Base-by-base conservation (phyloP, 2,888 invertebrate genomes). In the Aleiodes alternator region DNA sequence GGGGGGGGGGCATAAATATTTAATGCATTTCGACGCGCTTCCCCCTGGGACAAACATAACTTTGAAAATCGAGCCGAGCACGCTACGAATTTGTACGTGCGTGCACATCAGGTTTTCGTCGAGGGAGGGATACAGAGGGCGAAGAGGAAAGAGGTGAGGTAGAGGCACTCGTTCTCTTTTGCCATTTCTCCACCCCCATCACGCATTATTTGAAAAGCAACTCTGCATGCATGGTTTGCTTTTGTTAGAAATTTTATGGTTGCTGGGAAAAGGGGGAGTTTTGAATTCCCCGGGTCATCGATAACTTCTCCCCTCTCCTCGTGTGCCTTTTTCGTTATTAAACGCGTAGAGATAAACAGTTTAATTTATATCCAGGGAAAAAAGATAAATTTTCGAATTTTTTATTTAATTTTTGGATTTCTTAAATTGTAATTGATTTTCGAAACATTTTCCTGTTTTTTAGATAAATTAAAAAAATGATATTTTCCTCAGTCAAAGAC, bases 21-120 rank as follows among this genome's bases (percentile, higher is more conserved):
- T 79, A 79, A 79, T 81, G 79, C 78, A 77, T 77, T 79, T 80
- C 81, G 77, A 80, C 79, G 77, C 77, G 77, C 72, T 70, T 75
- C 78, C 77, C 76, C 79, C 75, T 73, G 76, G 78, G 76, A 78
- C 78, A 77, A 69, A 78, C 76, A 77, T 78, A 77, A 80, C 77
- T 81, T 81, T 78, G 72, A 77, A 75, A 81, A 81, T 79, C 80
- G 80, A 75, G 56, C 55, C 73, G 68, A 68, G 75, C 79, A 80
- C 76, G 78, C 79, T 56, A 79, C 73, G 72, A 76, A 72, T 69
- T 72, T 72, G 72, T 69, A 56, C 72, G 66, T 76, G 68, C 53
- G 76, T 72, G 70, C 71, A 55, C 64, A 53, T 51, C 51, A 51
- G 68, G 51, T 29, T 51, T 68, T 51, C 68, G 68, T 68, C 51